Base-by-base conservation (phyloP, 2,113 vertebrate species). In the Nipponia nippon region DNA sequence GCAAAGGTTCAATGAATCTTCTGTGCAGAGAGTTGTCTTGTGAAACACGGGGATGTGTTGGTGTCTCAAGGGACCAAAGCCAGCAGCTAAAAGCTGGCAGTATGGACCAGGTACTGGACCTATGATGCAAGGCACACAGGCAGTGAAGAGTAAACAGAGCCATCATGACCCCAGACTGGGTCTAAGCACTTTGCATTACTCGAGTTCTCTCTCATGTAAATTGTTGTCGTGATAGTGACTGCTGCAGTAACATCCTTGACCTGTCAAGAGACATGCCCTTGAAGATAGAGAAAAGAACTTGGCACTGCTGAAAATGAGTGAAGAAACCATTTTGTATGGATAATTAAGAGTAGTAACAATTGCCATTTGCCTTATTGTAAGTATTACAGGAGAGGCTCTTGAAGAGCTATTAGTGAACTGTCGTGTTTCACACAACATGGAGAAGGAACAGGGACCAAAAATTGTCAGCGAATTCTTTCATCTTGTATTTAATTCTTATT, bases 381-480 rank as follows among this genome's bases (percentile, higher is more conserved):
- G 23, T 56, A 42, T 55, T 73, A 52, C 0, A 1, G 46, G n/a
- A 82, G 40, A 85, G 29, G 23, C 8, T 88, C 23, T 71, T 66
- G 38, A 75, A 70, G 34, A 85, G 46, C 30, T 85, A 4, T 78
- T 32, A n/a, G 50, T 40, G 53, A 87, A 13, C 46, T 70, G 2
- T 0, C 19, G 10, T 0, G 0, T 50, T 87, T 90, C 55, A 65
- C 32, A 85, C 59, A 82, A 36, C 15, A 32, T 17, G 12, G 20
- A 84, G 50, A 76, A 94, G 40, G 22, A 87, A 38, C 13, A 56
- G 30, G 88, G 40, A 53, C 46, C 23, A 86, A 83, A 95, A 91
- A 66, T 18, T 52, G 34, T 36, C 49, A 75, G 18, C 27, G 71
- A 56, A 40, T 42, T 71, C 25, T 53, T 91, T 71, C 5, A 6